These are phyloP conservation scores for Rhinoptilus africanus DNA, from an alignment of 2,113 vertebrate species.

Conservation along the genomic window DNA sequence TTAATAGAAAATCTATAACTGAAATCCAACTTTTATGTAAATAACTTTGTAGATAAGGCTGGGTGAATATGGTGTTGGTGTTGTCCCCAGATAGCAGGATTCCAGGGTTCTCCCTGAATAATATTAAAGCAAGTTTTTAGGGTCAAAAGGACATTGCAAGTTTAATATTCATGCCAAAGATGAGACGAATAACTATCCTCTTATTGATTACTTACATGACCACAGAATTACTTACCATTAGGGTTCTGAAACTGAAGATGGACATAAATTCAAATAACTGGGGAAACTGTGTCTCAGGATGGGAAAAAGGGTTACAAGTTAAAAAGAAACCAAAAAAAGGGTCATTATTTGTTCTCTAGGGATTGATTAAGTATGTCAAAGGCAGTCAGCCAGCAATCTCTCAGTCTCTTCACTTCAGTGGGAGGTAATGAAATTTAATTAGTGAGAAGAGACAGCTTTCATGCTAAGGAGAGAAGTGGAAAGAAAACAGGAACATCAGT, in stretches of 20 bases:
- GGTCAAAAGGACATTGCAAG: neutral
- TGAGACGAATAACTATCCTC: neutral
- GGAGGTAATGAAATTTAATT: conserved; percentile 78
- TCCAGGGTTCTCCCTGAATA: neutral
- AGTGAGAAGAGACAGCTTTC: conserved; percentile 69
- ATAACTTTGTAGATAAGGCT: neutral
- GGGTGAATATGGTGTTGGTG: neutral
- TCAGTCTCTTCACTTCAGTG: conserved; percentile 63
- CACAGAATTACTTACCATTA: neutral
- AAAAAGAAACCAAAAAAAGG: neutral
- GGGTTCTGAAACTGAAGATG: neutral
- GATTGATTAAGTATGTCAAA: conserved; percentile 67
- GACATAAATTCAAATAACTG: neutral
- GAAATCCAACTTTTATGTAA: neutral
- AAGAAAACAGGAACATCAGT: conserved; percentile 40
- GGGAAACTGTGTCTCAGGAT: neutral
- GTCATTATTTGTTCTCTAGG: conserved; percentile 54
- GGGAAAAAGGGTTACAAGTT: neutral
- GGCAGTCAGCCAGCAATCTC: conserved; percentile 54
- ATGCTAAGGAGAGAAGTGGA: conserved; percentile 32
- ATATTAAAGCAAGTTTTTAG: neutral
- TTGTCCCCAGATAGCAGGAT: neutral
- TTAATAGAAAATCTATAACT: neutral
- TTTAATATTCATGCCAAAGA: neutral
- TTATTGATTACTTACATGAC: neutral